phyloP scores from a whole-genome alignment of 2,113 vertebrate genomes.

The Leucosticte australis region DNA sequence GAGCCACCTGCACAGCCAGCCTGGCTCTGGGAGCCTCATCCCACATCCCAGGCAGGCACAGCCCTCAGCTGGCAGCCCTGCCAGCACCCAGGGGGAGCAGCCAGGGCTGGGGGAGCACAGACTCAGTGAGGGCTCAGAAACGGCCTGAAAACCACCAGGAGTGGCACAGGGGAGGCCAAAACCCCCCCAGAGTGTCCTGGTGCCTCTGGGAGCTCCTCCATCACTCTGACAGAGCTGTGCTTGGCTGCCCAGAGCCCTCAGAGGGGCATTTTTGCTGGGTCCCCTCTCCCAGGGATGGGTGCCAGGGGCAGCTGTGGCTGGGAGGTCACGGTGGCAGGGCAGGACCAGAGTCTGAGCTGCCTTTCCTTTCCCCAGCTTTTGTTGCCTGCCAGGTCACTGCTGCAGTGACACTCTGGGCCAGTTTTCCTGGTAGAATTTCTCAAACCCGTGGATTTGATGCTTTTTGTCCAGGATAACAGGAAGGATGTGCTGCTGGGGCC shows the following conservation, averaged over 20 bases:
- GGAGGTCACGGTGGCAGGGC: neutral
- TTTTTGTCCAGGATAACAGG: neutral
- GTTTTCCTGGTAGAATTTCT: fast-evolving
- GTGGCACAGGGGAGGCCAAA: neutral
- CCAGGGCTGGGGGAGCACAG: neutral
- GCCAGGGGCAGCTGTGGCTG: neutral
- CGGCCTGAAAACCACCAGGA: neutral
- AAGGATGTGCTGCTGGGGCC: neutral
- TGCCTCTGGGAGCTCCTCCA: neutral
- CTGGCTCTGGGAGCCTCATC: neutral
- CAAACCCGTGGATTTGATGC: neutral
- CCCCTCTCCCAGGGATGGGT: neutral
- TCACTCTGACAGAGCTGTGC: neutral
- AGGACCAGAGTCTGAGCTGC: neutral
- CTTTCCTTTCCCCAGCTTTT: neutral
- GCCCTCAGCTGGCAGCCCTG: neutral
- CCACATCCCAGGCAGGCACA: neutral
- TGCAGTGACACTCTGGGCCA: neutral
- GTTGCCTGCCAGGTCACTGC: neutral
- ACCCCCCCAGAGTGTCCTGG: neutral
- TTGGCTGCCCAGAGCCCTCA: neutral
- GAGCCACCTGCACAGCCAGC: neutral
- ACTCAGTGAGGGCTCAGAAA: neutral
- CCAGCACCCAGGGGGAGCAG: neutral
- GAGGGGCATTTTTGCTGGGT: neutral